phyloP scores from a whole-genome alignment of 2,113 vertebrate species.

The Gnathonemus longibarbis region DNA sequence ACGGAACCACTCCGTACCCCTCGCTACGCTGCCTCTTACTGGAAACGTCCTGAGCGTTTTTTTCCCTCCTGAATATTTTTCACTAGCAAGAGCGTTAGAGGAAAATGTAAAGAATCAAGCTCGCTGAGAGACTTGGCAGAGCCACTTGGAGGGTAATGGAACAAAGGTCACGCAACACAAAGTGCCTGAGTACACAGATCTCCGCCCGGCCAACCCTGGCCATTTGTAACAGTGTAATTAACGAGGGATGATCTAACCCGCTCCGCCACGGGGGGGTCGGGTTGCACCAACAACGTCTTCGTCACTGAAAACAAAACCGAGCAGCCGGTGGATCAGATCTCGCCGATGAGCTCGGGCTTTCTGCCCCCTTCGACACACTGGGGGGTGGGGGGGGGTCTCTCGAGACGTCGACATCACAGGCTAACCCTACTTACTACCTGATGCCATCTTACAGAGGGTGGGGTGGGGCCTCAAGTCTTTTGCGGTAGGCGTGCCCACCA shows the following conservation, averaged over 20 bases:
- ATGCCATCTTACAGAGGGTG: background rate
- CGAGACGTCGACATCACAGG: background rate
- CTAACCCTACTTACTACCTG: background rate
- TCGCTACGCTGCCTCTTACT: background rate
- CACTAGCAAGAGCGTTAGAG: background rate
- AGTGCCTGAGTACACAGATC: background rate
- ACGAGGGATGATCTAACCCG: conserved; percentile 2
- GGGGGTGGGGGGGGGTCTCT: background rate
- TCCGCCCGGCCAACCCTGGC: conserved; percentile 22
- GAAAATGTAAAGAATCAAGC: background rate
- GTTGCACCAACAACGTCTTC: background rate
- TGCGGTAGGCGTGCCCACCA: background rate
- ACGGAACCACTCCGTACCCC: background rate
- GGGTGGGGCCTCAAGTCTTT: background rate
- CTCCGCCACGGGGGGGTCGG: background rate
- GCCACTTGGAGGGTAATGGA: background rate
- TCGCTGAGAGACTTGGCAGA: conserved; percentile 6
- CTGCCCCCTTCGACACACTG: background rate
- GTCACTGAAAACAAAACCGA: background rate
- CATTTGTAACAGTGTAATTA: conserved; percentile 13
- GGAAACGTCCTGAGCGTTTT: background rate
- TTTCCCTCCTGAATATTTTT: background rate
- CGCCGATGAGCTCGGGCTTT: background rate
- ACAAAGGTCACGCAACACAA: background rate
- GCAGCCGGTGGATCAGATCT: background rate